These are phyloP conservation scores for Temnothorax ravouxi DNA, from an alignment of 2,888 invertebrate species.

Conservation along the genomic window DNA sequence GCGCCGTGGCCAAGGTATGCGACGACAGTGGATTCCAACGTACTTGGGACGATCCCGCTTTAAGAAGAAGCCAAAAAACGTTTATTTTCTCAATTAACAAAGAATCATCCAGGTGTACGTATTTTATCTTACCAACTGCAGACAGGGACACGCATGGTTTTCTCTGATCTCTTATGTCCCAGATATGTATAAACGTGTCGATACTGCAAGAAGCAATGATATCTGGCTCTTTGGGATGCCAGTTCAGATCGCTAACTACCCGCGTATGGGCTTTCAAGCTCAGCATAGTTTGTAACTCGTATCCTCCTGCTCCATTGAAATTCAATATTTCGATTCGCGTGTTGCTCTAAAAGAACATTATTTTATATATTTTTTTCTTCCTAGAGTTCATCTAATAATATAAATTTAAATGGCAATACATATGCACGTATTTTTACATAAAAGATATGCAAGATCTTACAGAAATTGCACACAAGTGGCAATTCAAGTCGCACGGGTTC, in stretches of 20 bases:
- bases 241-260: conserved; percentile 96
- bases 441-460: conserved; percentile 87
- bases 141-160: conserved; percentile 94
- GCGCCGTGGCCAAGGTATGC: conserved; percentile 96
- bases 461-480: conserved; percentile 95
- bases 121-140: conserved; percentile 91
- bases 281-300: conserved; percentile 90
- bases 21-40: conserved; percentile 96
- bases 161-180: conserved; percentile 96
- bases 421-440: conserved; percentile 1
- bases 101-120: not conserved
- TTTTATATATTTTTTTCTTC: not conserved
- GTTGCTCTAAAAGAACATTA: conserved; percentile 90
- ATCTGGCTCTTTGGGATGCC: conserved; percentile 93
- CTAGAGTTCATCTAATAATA: not conserved
- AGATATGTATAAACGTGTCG: conserved; percentile 97
- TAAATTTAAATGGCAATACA: not conserved
- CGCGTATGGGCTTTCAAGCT: conserved; percentile 94
- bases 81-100: not conserved
- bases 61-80: not conserved
- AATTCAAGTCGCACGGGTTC: conserved; percentile 93
- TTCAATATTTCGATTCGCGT: conserved; percentile 95
- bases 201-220: conserved; percentile 96
- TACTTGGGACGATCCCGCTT: conserved; percentile 97
- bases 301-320: conserved; percentile 89